These are phyloP conservation scores for Bufo bufo DNA, from an alignment of 2,113 vertebrate genomes.

Conservation along the genomic window DNA sequence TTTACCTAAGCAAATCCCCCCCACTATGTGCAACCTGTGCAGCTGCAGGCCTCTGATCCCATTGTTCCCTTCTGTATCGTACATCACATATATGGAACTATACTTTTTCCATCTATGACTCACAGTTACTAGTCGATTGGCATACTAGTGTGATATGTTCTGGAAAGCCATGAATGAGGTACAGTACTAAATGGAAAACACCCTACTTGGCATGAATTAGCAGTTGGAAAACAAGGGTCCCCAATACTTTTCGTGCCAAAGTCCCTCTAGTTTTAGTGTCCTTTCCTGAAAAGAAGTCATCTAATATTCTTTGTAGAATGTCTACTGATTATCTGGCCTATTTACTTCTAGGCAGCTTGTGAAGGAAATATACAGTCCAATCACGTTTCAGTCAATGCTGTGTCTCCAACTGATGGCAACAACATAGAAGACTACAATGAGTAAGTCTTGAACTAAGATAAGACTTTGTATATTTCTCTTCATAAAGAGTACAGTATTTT, in stretches of 20 bases:
- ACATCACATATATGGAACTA: too few relatives aligned
- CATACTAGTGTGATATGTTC: too few relatives aligned
- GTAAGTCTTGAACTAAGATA: conserved; percentile 67
- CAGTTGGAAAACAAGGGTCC: too few relatives aligned
- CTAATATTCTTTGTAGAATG: not conserved
- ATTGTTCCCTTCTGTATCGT: too few relatives aligned
- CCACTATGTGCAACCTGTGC: too few relatives aligned
- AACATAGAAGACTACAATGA: conserved; percentile 82
- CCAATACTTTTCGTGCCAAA: too few relatives aligned
- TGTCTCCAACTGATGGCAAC: conserved; percentile 69
- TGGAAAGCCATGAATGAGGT: too few relatives aligned
- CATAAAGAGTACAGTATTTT: not conserved
- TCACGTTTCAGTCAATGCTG: conserved; percentile 67
- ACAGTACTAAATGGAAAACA: not conserved
- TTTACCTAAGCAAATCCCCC: too few relatives aligned
- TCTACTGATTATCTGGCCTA: conserved; percentile 20
- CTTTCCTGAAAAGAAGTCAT: not conserved
- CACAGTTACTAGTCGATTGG: not conserved
- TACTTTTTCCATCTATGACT: too few relatives aligned
- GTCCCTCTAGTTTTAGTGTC: too few relatives aligned
- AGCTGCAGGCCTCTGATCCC: too few relatives aligned
- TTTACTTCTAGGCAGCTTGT: conserved; percentile 82
- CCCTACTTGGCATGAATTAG: too few relatives aligned
- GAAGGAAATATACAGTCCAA: conserved; percentile 88
- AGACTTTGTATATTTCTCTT: not conserved